Conservation (phyloP, 2,113 vertebrate genomes). For the Amphiprion ocellaris region DNA sequence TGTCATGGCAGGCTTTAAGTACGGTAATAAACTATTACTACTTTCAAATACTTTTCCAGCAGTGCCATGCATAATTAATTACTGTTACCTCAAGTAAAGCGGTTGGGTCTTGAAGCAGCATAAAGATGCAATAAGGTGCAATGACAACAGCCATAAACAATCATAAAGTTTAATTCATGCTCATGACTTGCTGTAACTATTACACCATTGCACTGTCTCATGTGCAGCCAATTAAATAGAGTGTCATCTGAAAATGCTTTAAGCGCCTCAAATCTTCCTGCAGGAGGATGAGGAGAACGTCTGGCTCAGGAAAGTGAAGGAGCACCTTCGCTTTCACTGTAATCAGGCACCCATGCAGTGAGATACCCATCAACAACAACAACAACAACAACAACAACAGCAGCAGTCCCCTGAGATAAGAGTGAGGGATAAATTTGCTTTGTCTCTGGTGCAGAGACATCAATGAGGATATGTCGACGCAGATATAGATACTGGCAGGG, state of each 20-base stretch:
- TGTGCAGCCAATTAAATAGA: too few relatives aligned
- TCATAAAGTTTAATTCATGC: slow-evolving; percentile 1
- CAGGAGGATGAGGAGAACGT: background rate
- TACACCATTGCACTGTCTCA: background rate
- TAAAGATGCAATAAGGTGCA: slow-evolving; percentile 8
- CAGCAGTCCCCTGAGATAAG: slow-evolving; percentile 29
- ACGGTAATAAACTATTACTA: slow-evolving; percentile 36
- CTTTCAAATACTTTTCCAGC: slow-evolving; percentile 11
- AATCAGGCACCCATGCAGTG: slow-evolving; percentile 22
- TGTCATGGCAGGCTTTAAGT: slow-evolving; percentile 1
- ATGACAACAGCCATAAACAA: slow-evolving; percentile 29
- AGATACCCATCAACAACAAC: slow-evolving; percentile 43
- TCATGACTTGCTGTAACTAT: background rate
- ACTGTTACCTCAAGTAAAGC: slow-evolving; percentile 1
- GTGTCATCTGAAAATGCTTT: background rate
- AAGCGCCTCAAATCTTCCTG: background rate
- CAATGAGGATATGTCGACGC: slow-evolving; percentile 42
- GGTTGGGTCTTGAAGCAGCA: slow-evolving; percentile 13
- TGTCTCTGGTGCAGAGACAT: slow-evolving; percentile 47
- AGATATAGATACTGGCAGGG: slow-evolving; percentile 35
- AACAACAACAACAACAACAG: slow-evolving; percentile 36
- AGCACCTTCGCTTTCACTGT: slow-evolving; percentile 12
- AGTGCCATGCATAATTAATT: slow-evolving; percentile 39
- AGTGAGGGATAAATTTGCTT: background rate
- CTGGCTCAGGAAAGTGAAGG: background rate